A percentile compares a stretch with the other conserved stretches of the same genome.
Evolutionary conservation across 1,140 invertebrate species (phyloP).

Genomic region (Temnothorax curvispinosus): DNA sequence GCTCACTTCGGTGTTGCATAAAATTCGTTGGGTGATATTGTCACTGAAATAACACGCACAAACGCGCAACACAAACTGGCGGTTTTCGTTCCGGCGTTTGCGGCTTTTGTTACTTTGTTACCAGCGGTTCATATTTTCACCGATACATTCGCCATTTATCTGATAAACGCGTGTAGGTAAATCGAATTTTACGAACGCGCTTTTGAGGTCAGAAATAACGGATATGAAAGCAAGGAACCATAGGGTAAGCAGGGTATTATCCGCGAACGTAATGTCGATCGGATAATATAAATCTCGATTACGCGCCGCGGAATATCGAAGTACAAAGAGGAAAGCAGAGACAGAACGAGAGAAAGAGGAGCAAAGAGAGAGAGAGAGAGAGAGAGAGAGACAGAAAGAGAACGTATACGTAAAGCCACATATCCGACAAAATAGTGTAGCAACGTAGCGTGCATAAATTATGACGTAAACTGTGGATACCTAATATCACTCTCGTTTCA

Average conservation of each 20-base stretch:
- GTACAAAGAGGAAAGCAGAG: not conserved
- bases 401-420: not conserved
- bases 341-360: not conserved
- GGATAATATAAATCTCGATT: conserved; percentile 66
- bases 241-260: conserved; percentile 61
- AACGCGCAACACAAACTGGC: conserved; percentile 29
- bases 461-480: conserved; percentile 56
- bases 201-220: conserved; percentile 64
- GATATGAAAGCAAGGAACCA: conserved; percentile 55
- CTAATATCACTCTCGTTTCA: conserved; percentile 48
- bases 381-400: not conserved
- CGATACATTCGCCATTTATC: conserved; percentile 60
- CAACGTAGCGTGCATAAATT: conserved; percentile 56
- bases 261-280: conserved; percentile 59
- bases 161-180: conserved; percentile 59
- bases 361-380: not conserved
- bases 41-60: conserved; percentile 58
- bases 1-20: not conserved
- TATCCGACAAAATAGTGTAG: conserved; percentile 23
- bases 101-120: conserved; percentile 60
- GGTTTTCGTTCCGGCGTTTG: conserved; percentile 54
- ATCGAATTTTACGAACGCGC: conserved; percentile 60
- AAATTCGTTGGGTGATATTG: conserved; percentile 49
- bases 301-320: conserved; percentile 43
- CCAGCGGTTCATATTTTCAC: conserved; percentile 50